Evolutionary conservation across 35 echinoderm and acorn worm genomes (phyloP).

Genomic region (Apostichopus californicus): DNA sequence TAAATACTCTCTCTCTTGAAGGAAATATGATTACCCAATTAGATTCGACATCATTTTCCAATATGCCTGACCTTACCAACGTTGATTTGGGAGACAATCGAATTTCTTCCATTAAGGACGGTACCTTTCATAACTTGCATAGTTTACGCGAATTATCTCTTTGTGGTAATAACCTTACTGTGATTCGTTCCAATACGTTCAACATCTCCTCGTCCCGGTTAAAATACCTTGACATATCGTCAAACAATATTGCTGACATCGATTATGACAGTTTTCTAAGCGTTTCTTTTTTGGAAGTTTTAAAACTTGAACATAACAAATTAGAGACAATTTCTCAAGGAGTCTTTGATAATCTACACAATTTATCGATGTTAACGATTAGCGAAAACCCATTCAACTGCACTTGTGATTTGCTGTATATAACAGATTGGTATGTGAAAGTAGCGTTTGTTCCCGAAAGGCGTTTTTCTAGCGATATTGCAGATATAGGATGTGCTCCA

Average conservation of each 20-base stretch:
- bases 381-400: slow-evolving; percentile 54
- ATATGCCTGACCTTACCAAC: not conserved
- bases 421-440: slow-evolving; percentile 33
- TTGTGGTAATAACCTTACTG: too few relatives aligned
- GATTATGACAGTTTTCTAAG: not conserved
- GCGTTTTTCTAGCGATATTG: not conserved
- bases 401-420: slow-evolving; percentile 52
- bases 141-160: too few relatives aligned
- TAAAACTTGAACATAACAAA: too few relatives aligned
- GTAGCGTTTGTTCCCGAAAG: not conserved
- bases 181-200: not conserved
- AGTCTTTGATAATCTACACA: too few relatives aligned
- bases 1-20: not conserved
- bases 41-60: not conserved
- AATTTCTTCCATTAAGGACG: not conserved
- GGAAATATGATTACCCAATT: not conserved
- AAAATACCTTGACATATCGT: not conserved
- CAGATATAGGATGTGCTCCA: too few relatives aligned
- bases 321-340: too few relatives aligned
- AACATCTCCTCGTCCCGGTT: not conserved
- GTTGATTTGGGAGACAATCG: not conserved
- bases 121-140: too few relatives aligned
- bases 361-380: slow-evolving; percentile 30
- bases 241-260: not conserved
- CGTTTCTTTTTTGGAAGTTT: not conserved